phyloP scores from a whole-genome alignment of 2,888 invertebrate species.

The Erannis defoliaria region DNA sequence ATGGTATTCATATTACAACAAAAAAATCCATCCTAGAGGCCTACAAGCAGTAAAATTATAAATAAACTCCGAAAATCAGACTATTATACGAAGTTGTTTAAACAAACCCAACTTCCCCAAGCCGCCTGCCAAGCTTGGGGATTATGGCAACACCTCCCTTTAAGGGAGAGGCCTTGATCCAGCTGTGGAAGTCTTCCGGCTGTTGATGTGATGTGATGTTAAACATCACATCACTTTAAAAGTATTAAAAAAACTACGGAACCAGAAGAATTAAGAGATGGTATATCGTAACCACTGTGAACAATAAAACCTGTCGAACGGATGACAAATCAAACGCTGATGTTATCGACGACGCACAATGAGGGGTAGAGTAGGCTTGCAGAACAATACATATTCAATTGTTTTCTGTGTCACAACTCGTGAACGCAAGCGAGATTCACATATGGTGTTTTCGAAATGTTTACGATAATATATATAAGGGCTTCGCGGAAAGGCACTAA shows the following conservation, averaged over 20 bases:
- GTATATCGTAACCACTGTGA: slow-evolving; percentile 19
- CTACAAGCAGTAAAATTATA: too few species aligned
- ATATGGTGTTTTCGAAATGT: neutral
- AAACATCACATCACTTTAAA: neutral
- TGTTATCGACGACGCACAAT: slow-evolving; percentile 53
- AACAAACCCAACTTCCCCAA: too few species aligned
- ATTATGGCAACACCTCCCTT: too few species aligned
- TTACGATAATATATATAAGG: neutral
- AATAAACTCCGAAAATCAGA: too few species aligned
- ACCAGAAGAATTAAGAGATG: neutral
- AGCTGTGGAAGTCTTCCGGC: too few species aligned
- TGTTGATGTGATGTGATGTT: too few species aligned
- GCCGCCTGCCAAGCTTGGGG: too few species aligned
- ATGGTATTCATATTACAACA: too few species aligned
- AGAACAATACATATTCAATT: slow-evolving; percentile 59
- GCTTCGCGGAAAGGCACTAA: neutral
- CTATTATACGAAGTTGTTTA: too few species aligned
- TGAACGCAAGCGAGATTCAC: slow-evolving; percentile 5
- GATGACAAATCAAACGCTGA: slow-evolving; percentile 53
- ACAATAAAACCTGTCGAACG: slow-evolving; percentile 38
- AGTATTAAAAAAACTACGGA: neutral
- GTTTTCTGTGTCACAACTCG: slow-evolving; percentile 37
- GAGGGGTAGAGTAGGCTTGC: slow-evolving; percentile 36
- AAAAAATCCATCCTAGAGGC: too few species aligned
- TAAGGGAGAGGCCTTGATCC: too few species aligned